These are phyloP conservation scores for Zelostemma sp. DNA, from an alignment of 1,140 invertebrate species.

Conservation along the genomic window DNA sequence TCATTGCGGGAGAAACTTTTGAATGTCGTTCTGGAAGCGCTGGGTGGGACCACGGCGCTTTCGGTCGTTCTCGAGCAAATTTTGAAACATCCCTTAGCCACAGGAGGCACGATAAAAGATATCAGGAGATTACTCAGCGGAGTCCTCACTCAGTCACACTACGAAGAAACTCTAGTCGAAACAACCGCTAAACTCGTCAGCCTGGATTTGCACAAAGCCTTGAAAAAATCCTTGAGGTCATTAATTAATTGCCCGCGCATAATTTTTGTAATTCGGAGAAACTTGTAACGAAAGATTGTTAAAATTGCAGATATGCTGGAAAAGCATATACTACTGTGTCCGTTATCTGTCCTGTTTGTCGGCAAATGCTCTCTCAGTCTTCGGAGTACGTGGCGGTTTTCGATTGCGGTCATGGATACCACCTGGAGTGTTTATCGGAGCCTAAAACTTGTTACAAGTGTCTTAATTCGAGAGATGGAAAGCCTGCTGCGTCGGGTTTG, in stretches of 20 bases:
- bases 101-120: conserved; percentile 66
- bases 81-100: conserved; percentile 66
- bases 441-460: conserved; percentile 66
- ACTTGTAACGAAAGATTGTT: conserved; percentile 18
- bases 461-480: conserved; percentile 64
- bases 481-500: conserved; percentile 50
- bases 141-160: conserved; percentile 65
- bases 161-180: conserved; percentile 67
- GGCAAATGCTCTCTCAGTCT: conserved; percentile 57
- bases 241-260: too few relatives aligned
- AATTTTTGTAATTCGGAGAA: background rate
- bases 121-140: conserved; percentile 63
- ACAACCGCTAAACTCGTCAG: conserved; percentile 65
- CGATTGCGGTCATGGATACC: conserved; percentile 66
- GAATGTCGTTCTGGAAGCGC: conserved; percentile 62
- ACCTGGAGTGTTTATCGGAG: conserved; percentile 59
- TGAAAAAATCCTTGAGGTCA: conserved; percentile 64
- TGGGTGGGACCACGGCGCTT: conserved; percentile 65
- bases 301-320: conserved; percentile 54
- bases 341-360: conserved; percentile 60
- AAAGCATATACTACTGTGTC: conserved; percentile 58
- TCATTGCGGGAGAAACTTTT: conserved; percentile 60
- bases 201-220: conserved; percentile 62
- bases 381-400: conserved; percentile 61
- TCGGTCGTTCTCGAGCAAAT: conserved; percentile 66